phyloP scores from a whole-genome alignment of 2,797 vertebrate genomes.

The Liparis tanakae region DNA sequence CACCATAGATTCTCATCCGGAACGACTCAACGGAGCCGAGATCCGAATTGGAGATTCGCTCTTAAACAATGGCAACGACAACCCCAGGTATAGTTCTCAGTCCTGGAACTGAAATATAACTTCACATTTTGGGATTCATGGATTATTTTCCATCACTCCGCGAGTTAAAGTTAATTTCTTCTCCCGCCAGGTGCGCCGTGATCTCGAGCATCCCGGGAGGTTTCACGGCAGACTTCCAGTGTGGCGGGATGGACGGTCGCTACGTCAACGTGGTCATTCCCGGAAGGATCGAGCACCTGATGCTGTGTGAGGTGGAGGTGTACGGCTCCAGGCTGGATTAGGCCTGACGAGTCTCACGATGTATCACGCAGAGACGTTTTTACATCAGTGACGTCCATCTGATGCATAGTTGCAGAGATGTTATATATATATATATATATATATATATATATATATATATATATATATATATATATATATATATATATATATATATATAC shows the following conservation, averaged over 20 bases:
- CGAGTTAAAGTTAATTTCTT: neutral
- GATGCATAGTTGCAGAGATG: no score
- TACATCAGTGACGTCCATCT: no score
- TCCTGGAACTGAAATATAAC: neutral
- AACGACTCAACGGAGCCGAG: slow-evolving; percentile 55
- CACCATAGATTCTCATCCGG: neutral
- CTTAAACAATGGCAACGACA: slow-evolving; percentile 63
- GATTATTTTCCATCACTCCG: neutral
- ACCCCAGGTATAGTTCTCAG: slow-evolving; percentile 48
- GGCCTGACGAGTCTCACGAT: no score
- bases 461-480: no score
- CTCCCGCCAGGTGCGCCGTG: slow-evolving; percentile 50
- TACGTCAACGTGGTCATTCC: slow-evolving; percentile 65
- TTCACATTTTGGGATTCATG: neutral
- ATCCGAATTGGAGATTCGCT: slow-evolving; percentile 67
- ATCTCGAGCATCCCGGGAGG: slow-evolving; percentile 36
- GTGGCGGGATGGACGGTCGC: slow-evolving; percentile 62
- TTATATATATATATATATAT: no score
- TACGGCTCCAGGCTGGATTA: slow-evolving; percentile 59
- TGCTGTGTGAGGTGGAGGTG: slow-evolving; percentile 69
- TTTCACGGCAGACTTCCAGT: slow-evolving; percentile 35
- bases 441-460: no score
- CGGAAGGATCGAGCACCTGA: neutral
- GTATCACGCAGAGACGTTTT: no score
- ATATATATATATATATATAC: no score